Evolutionary conservation across 2,113 vertebrate species (phyloP).

Genomic region (Ameiurus melas): DNA sequence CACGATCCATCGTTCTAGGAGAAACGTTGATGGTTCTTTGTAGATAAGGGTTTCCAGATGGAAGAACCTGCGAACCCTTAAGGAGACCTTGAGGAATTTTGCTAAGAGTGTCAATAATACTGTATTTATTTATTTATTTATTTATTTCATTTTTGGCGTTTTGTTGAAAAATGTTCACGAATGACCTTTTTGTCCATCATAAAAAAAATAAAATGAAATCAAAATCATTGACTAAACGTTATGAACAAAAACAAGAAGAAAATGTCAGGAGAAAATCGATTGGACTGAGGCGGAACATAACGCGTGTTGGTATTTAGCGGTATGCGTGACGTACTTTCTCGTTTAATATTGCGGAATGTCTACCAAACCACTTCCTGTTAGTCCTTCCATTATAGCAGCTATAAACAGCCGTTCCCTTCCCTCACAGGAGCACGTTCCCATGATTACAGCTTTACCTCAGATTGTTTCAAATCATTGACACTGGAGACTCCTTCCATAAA

Average conservation of each 20-base stretch:
- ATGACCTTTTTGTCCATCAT: not conserved
- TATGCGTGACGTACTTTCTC: not conserved
- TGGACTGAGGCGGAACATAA: not conserved
- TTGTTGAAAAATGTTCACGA: not conserved
- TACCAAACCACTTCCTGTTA: not conserved
- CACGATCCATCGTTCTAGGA: not conserved
- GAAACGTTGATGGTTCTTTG: not conserved
- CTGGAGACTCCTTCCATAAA: not conserved
- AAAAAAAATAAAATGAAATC: not conserved
- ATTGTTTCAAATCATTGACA: not conserved
- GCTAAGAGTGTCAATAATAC: not conserved
- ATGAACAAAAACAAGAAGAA: not conserved
- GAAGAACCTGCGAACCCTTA: not conserved
- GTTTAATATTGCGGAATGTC: not conserved
- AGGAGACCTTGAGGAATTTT: not conserved
- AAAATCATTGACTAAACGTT: not conserved
- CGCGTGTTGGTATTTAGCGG: not conserved
- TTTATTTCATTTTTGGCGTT: not conserved
- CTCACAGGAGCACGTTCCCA: not conserved
- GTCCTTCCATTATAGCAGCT: not conserved
- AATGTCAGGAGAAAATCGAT: not conserved
- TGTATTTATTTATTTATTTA: not conserved
- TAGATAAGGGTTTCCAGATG: not conserved
- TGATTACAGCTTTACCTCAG: not conserved
- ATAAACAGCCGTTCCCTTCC: not conserved